These are phyloP conservation scores for Sussaba pulchella DNA, from an alignment of 2,888 invertebrate species.

Conservation along the genomic window DNA sequence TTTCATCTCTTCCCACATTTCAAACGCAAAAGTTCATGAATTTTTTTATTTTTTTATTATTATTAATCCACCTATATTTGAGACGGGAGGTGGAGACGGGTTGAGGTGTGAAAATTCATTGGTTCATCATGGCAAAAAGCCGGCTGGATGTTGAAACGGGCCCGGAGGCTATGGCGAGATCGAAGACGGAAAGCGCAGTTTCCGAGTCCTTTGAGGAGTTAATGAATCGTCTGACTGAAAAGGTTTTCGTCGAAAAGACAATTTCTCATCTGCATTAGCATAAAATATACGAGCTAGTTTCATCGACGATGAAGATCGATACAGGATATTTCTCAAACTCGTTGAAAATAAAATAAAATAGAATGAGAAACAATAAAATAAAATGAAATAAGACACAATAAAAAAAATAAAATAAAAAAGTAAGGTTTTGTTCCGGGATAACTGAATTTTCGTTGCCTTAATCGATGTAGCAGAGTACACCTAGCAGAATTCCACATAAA, in stretches of 20 bases:
- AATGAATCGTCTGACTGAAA: constrained; percentile 15
- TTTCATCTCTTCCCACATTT: too few species aligned
- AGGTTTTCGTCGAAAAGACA: constrained; percentile 11
- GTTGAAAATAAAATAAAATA: too few species aligned
- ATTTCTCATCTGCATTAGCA: constrained; percentile 4
- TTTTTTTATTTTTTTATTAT: too few species aligned
- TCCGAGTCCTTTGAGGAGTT: constrained; percentile 4
- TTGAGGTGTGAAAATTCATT: constrained; percentile 23
- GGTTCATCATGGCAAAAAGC: background rate
- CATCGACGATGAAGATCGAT: background rate
- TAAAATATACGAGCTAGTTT: background rate
- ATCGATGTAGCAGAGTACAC: too few species aligned
- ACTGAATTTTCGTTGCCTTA: too few species aligned
- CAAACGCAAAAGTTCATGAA: too few species aligned
- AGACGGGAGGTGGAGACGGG: background rate
- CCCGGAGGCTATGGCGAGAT: constrained; percentile 8
- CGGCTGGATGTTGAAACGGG: constrained; percentile 6
- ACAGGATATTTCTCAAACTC: too few species aligned
- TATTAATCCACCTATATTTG: background rate
- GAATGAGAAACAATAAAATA: too few species aligned
- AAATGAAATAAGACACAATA: too few species aligned
- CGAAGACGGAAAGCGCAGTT: constrained; percentile 7
- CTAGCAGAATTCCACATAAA: too few species aligned
- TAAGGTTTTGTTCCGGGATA: too few species aligned
- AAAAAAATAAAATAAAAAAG: too few species aligned